Base-by-base conservation (phyloP, 2,888 invertebrate genomes). In the Lacanobia wlatinum region DNA sequence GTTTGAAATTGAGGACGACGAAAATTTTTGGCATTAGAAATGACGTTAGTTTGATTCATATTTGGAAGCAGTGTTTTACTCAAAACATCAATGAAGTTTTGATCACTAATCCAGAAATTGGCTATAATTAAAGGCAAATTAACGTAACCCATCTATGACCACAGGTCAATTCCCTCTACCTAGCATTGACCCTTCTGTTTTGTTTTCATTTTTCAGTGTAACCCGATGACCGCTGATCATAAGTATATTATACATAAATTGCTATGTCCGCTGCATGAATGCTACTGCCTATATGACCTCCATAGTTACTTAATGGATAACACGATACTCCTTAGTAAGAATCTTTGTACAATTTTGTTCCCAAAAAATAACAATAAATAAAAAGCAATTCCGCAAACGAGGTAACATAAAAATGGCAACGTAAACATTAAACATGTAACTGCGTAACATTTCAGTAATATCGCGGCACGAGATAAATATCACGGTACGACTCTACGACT, bases 361-460 rank as follows among this genome's bases (percentile, higher is more conserved):
- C 65, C 23, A 61, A 64, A 68, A 66, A 48, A 76, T 58, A 68
- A 67, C 58, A 71, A 68, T 69, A 73, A 75, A 78, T 74, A 68
- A 62, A 73, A 40, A 70, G 67, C 63, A 71, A 73, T 84, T 67
- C 53, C 48, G 50, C 68, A 78, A 81, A 84, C 76, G 81, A 70
- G 62, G 34, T 43, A 9, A 60, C 79, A 82, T 82, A 74, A 85
- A 84, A 84, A 72, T 62, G 46, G 34, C 68, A 43, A 71, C 55
- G 56, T 79, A 75, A 81, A 70, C 63, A 79, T 70, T 82, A 79
- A 82, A 70, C 53, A 79, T 62, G 75, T 83, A 85, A 84, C 78
- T 80, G 75, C 72, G 61, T 55, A 53, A 76, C 72, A 85, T 84
- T 85, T 81, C 61, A 78, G 84, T 80, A 83, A 81, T 73, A 76